Base-by-base conservation (phyloP, 1,140 invertebrate genomes). In the Antheraea pernyi region DNA sequence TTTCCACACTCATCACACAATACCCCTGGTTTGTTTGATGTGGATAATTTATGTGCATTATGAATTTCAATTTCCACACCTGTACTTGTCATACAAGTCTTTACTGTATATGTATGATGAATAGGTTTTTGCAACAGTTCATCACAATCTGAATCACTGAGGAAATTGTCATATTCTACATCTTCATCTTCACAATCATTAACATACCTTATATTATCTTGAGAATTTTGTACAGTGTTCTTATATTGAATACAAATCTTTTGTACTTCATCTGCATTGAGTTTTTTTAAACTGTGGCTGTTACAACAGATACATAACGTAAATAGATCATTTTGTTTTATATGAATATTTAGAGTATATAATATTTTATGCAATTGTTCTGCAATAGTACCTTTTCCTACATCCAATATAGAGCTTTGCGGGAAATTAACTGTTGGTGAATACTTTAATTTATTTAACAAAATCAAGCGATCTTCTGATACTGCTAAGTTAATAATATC, bases 81-180 rank as follows among this genome's bases (percentile, higher is more conserved):
- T 68, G 80, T 89, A 65, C 68, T 84, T 58, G 88, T 88, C 42
- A 78, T 69, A 77, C 82, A 88, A 67, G 48, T 36, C 66, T 66
- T 74, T 65, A 70, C 76, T 63, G 71, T 68, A 19, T n/a, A 46
- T 1, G 5, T 22, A 61, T 61, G 19, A 30, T 61, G 19, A 61
- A 60, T 73, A 75, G 48, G 78, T 58, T 48, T 22, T 19, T 69
- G 74, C 58, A 70, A 71, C 19, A 80, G 71, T 65, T 77, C 77
- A 75, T 91, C 90, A 70, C 76, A 77, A 65, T 92, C 90, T 36
- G 87, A 91, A 74, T 91, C 90, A 82, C 87, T 91, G n/a, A 88
- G 69, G 78, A 91, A 89, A 66, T 85, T 85, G 60, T 77, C 82
- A 70, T 74, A 74, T 66, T 76, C 72, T 19, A 85, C 83, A 65